Evolutionary conservation across 2,888 invertebrate species (phyloP).

Genomic region (Tubiluchus corallicola): DNA sequence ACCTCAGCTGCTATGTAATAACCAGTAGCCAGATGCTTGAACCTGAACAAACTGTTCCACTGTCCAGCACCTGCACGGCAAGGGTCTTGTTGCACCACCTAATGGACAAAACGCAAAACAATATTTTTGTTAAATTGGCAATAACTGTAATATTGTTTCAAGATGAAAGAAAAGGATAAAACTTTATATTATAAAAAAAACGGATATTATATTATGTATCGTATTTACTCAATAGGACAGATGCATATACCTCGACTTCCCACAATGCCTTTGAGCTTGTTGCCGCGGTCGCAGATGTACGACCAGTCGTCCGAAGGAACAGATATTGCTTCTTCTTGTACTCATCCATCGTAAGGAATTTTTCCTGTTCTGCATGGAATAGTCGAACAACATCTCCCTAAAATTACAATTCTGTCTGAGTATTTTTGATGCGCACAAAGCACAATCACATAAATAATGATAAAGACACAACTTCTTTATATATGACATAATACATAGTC

Average conservation of each 20-base stretch:
- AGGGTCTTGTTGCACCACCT: constrained; percentile 91
- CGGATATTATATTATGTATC: no score
- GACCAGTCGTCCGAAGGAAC: constrained; percentile 58
- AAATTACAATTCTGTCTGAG: constrained; percentile 7
- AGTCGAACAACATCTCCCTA: constrained; percentile 55
- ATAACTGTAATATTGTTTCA: no score
- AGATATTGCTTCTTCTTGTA: constrained; percentile 83
- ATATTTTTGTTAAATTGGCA: no score
- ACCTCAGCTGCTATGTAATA: constrained; percentile 89
- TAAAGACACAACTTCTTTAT: no score
- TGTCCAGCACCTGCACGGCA: constrained; percentile 94
- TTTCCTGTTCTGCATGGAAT: constrained; percentile 69
- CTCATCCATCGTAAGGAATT: constrained; percentile 95
- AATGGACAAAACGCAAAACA: constrained; percentile 15
- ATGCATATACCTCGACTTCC: constrained; percentile 62
- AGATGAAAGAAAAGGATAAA: no score
- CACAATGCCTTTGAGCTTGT: constrained; percentile 97
- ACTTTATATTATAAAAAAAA: no score
- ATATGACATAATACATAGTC: no score
- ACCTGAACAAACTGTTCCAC: constrained; percentile 92
- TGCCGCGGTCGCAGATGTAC: constrained; percentile 90
- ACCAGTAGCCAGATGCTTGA: constrained; percentile 95
- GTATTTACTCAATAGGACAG: no score
- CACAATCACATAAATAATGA: no score
- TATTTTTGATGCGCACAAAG: no score